These are phyloP conservation scores for Spodoptera littoralis DNA, from an alignment of 2,888 invertebrate species.

Conservation along the genomic window DNA sequence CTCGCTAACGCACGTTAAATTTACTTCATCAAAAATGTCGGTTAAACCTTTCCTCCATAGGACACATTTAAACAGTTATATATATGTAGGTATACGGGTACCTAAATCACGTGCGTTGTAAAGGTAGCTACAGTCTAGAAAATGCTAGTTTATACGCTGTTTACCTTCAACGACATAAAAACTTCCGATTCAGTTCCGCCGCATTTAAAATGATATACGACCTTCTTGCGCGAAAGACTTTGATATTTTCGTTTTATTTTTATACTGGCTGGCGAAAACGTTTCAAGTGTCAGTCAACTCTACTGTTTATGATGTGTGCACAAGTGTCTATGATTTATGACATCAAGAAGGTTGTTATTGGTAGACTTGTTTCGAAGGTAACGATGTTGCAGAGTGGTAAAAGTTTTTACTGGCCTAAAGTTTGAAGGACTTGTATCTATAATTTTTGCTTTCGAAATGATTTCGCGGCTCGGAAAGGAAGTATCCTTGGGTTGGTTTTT, in stretches of 20 bases:
- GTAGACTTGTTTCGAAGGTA: conserved; percentile 21
- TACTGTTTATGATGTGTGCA: conserved; percentile 17
- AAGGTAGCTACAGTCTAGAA: too few species aligned
- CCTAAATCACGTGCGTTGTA: too few species aligned
- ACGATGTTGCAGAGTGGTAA: background rate
- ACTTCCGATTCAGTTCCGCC: conserved; percentile 23
- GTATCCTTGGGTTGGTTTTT: too few species aligned
- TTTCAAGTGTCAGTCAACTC: conserved; percentile 28
- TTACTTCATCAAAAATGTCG: too few species aligned
- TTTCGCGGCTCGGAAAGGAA: too few species aligned
- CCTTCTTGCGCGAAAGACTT: conserved; percentile 26
- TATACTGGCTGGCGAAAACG: conserved; percentile 11
- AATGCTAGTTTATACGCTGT: background rate
- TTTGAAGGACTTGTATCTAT: too few species aligned
- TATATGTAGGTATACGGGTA: too few species aligned
- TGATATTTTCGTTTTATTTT: conserved; percentile 20
- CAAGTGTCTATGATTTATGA: conserved; percentile 25
- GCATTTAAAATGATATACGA: conserved; percentile 18
- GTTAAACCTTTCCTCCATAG: too few species aligned
- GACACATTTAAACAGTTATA: too few species aligned
- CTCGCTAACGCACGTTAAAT: too few species aligned
- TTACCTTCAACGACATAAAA: conserved; percentile 35
- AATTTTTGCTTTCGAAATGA: too few species aligned
- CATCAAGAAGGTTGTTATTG: background rate
- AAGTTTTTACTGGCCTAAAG: too few species aligned